Conservation (phyloP, 1,140 invertebrate species). For the Drusus annulatus region DNA sequence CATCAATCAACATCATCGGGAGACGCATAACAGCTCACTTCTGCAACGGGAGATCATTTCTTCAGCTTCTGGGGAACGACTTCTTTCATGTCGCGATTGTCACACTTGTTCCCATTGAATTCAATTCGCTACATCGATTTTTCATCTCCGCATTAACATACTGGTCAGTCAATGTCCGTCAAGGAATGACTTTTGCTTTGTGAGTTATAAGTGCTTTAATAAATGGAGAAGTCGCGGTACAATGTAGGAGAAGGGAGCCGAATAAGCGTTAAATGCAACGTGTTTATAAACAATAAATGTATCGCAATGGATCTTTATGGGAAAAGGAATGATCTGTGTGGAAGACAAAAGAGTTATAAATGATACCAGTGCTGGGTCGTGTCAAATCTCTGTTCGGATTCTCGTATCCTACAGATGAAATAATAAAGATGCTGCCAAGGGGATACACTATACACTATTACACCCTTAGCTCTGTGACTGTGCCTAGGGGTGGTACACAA, state of each 20-base stretch:
- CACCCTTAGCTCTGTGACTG: too few species aligned
- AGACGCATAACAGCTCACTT: slow-evolving; percentile 22
- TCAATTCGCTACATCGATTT: slow-evolving; percentile 53
- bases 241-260: slow-evolving; percentile 13
- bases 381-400: slow-evolving; percentile 49
- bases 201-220: slow-evolving; percentile 34
- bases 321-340: slow-evolving; percentile 39
- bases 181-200: slow-evolving; percentile 12
- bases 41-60: not conserved
- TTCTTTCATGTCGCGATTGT: slow-evolving; percentile 45
- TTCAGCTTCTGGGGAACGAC: not conserved
- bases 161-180: slow-evolving; percentile 46
- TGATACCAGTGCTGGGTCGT: slow-evolving; percentile 49
- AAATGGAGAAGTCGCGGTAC: slow-evolving; percentile 18
- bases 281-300: slow-evolving; percentile 48
- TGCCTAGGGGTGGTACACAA: slow-evolving; percentile 6
- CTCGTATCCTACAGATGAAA: slow-evolving; percentile 8
- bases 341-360: slow-evolving; percentile 57
- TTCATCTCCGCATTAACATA: slow-evolving; percentile 55
- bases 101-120: slow-evolving; percentile 51
- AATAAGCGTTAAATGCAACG: slow-evolving; percentile 45
- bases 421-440: slow-evolving; percentile 28
- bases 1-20: slow-evolving; percentile 53
- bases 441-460: not conserved
- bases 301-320: slow-evolving; percentile 40